A percentile compares a stretch with the other conserved stretches of the same genome.
phyloP scores from a whole-genome alignment of 2,113 vertebrate genomes.

The Chamaetylas fuelleborni region DNA sequence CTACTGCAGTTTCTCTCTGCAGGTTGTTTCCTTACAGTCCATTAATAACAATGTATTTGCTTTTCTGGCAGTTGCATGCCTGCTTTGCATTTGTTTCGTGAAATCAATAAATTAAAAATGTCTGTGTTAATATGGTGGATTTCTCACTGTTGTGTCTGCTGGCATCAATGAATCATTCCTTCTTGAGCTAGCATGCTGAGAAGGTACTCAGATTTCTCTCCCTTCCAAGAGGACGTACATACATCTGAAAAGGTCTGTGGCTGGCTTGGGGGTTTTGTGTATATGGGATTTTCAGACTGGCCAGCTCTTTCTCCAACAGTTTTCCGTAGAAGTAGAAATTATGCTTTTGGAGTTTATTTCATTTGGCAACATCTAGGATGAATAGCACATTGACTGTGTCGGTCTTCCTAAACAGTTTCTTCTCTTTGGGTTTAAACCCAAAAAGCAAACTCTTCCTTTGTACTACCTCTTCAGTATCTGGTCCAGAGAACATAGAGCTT shows the following conservation, averaged over 20 bases:
- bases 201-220: background rate
- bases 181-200: background rate
- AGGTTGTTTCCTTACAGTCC: background rate
- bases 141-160: background rate
- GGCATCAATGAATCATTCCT: background rate
- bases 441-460: background rate
- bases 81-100: background rate
- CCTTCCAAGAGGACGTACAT: background rate
- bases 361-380: background rate
- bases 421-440: background rate
- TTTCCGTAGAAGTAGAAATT: background rate
- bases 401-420: background rate
- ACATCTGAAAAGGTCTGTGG: background rate
- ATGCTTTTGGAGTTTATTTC: background rate
- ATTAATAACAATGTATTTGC: background rate
- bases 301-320: background rate
- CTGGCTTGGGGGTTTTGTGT: background rate
- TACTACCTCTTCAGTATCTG: background rate
- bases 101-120: background rate
- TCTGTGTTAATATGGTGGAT: background rate
- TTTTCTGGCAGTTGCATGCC: background rate
- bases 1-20: background rate
- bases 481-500: background rate
- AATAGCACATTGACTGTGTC: background rate
- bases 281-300: background rate